Percentiles rank a stretch among this genome's conserved stretches.
Evolutionary conservation across 2,797 vertebrate genomes (phyloP).

Genomic region (Semotilus atromaculatus): DNA sequence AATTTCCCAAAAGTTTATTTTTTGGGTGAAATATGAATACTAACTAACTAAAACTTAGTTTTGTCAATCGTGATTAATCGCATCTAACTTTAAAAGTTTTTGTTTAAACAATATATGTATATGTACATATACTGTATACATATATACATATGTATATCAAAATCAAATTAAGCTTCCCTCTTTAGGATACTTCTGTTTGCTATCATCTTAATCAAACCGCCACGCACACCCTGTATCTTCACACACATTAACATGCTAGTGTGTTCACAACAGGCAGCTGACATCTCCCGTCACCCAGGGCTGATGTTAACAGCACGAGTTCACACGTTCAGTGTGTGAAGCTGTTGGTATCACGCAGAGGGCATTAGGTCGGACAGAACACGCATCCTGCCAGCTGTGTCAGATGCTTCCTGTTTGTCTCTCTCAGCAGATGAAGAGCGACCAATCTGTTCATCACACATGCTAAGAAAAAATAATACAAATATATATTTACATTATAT

Average conservation of each 20-base stretch:
- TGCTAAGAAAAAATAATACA: not conserved
- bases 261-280: conserved; percentile 22
- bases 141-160: too few species aligned
- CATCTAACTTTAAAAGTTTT: too few species aligned
- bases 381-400: conserved; percentile 42
- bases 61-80: too few species aligned
- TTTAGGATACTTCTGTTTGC: not conserved
- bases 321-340: conserved; percentile 20
- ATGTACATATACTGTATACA: too few species aligned
- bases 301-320: conserved; percentile 28
- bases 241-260: not conserved
- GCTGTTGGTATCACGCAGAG: conserved; percentile 10
- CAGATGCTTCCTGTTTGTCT: conserved; percentile 29
- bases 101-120: too few species aligned
- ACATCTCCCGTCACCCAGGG: not conserved
- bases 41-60: too few species aligned
- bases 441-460: not conserved
- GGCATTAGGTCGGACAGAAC: conserved; percentile 12
- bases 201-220: not conserved
- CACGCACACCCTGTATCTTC: not conserved
- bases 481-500: not conserved
- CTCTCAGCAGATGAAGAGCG: not conserved
- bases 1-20: not conserved
- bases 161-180: too few species aligned
- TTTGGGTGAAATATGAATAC: not conserved